Evolutionary conservation across 2,797 vertebrate genomes (phyloP).

Genomic region (Schizopygopsis pylzovi): DNA sequence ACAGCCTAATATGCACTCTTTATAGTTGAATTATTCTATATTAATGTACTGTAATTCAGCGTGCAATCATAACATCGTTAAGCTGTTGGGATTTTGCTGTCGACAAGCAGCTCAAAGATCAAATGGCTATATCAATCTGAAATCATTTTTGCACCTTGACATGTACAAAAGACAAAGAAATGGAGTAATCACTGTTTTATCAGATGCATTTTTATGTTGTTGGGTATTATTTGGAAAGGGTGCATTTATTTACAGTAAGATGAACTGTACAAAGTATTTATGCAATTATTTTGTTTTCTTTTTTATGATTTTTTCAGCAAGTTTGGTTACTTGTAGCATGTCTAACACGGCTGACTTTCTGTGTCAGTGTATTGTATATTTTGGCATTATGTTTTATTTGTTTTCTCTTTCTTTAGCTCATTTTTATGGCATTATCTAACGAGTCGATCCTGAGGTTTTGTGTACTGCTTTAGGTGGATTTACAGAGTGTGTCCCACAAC

Average conservation of each 20-base stretch:
- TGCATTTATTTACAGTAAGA: conserved; percentile 86
- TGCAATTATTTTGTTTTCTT: conserved; percentile 96
- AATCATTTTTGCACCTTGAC: conserved; percentile 87
- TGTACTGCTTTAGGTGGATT: conserved; percentile 88
- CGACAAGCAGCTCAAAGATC: conserved; percentile 71
- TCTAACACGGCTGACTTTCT: conserved; percentile 99
- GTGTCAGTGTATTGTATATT: conserved; percentile 98
- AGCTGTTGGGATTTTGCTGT: conserved; percentile 75
- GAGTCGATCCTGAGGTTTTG: conserved; percentile 77
- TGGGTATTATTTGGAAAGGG: conserved; percentile 84
- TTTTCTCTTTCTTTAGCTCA: conserved; percentile 47
- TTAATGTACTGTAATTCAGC: conserved; percentile 79
- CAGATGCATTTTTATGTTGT: conserved; percentile 78
- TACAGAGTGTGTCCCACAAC: conserved; percentile 78
- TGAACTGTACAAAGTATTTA: conserved; percentile 99
- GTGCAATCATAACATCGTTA: conserved; percentile 79
- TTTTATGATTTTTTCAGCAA: conserved; percentile 98
- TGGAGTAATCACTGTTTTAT: conserved; percentile 80
- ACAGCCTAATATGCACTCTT: conserved; percentile 64
- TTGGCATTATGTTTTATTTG: conserved; percentile 75
- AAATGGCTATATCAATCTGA: conserved; percentile 80
- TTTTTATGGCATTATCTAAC: conserved; percentile 76
- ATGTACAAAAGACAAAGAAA: conserved; percentile 80
- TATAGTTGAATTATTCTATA: conserved; percentile 62
- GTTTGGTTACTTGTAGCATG: conserved; percentile 99